These are phyloP conservation scores for Asobara japonica DNA, from an alignment of 1,140 invertebrate genomes.

Conservation along the genomic window DNA sequence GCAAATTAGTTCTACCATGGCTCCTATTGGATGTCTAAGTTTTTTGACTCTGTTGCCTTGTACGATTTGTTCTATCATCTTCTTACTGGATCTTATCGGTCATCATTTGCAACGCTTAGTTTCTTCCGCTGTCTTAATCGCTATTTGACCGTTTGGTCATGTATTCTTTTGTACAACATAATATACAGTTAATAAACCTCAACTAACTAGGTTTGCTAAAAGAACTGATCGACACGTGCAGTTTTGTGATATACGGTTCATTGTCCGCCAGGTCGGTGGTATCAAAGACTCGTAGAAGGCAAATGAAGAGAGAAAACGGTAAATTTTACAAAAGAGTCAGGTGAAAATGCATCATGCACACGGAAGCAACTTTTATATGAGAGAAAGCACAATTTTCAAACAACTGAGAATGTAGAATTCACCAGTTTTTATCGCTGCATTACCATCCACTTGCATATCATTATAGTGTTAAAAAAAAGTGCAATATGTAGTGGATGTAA, in stretches of 20 bases:
- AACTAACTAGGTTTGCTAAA: too few relatives aligned
- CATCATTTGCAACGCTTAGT: too few relatives aligned
- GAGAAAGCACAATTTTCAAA: background rate
- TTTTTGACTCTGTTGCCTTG: too few relatives aligned
- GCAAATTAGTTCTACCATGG: too few relatives aligned
- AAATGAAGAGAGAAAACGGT: background rate
- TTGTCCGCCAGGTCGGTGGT: background rate
- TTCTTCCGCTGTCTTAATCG: too few relatives aligned
- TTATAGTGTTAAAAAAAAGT: background rate
- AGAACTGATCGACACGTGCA: background rate
- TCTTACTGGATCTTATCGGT: too few relatives aligned
- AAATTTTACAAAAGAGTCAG: background rate
- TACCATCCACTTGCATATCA: background rate
- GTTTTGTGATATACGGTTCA: constrained; percentile 7
- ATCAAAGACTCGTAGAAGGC: background rate
- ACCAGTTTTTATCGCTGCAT: background rate
- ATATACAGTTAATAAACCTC: too few relatives aligned
- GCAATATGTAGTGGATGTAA: background rate
- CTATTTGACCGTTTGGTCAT: too few relatives aligned
- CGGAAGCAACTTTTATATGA: background rate
- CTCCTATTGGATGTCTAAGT: too few relatives aligned
- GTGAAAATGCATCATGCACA: background rate
- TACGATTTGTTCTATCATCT: too few relatives aligned
- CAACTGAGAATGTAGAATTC: background rate
- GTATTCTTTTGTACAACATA: too few relatives aligned